Evolutionary conservation across 2,888 invertebrate genomes (phyloP).

Genomic region (Tetramorium bicarinatum): DNA sequence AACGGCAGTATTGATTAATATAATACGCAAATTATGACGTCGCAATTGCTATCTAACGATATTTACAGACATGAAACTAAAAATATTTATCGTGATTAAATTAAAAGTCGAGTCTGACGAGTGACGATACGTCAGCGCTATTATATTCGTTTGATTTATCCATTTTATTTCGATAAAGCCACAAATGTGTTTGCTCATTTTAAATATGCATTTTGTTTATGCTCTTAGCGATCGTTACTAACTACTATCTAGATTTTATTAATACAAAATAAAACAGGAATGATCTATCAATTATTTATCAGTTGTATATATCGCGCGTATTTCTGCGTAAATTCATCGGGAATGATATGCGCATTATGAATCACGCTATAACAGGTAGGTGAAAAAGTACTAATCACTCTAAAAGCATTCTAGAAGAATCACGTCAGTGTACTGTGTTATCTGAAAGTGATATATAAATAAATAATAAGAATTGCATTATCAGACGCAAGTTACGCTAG

Average conservation of each 20-base stretch:
- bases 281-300: not conserved
- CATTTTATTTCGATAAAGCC: not conserved
- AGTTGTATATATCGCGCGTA: not conserved
- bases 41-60: not conserved
- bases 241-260: not conserved
- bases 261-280: not conserved
- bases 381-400: constrained; percentile 14
- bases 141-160: constrained; percentile 4
- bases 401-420: not conserved
- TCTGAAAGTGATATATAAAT: constrained; percentile 6
- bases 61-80: not conserved
- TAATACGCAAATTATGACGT: not conserved
- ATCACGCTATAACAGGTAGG: not conserved
- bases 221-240: not conserved
- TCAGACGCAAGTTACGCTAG: not conserved
- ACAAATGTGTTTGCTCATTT: not conserved
- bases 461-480: not conserved
- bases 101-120: not conserved
- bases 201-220: not conserved
- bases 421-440: not conserved
- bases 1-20: not conserved
- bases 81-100: not conserved
- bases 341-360: not conserved
- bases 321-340: not conserved
- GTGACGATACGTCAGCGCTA: not conserved